Evolutionary conservation across 2,113 vertebrate genomes (phyloP), one percentile per base, ranked within the genome.

Genomic region (Dicentrarchus labrax): DNA sequence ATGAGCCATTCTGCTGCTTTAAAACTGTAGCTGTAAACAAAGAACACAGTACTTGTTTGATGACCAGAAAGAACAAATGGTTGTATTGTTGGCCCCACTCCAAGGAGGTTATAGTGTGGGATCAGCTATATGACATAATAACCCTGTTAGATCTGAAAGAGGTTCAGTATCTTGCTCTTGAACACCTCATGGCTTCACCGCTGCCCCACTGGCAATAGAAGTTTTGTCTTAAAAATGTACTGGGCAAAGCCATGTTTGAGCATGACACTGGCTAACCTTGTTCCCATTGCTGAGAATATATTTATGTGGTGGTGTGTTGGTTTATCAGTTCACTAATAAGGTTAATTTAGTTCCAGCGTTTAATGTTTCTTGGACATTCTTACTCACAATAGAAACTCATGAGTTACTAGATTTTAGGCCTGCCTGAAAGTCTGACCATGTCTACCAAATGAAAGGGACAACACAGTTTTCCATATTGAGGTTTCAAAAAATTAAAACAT

Each of bases 1-100:
- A 24, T 19, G 11, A 17, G 51, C 45, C 45, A 10, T 48, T 22
- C 1, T 47, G 57, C 41, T 56, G 4, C 22, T 47, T 61, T 19
- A 6, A 50, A 47, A 22, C 13, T 0, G 10, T 1, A 17, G 16
- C 19, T 10, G 9, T 84, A 47, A 78, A 73, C 69, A 61, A 0
- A 54, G 62, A 47, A 17, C 59, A 71, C 2, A 64, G 36, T 21
- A 38, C n/a, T 17, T 24, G n/a, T 41, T 72, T 78, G 17, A 72
- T 60, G 24, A 50, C 22, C 22, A 70, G 22, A 47, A 21, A 16
- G 19, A 66, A 59, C 21, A 51, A 43, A n/a, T 59, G 36, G 21
- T 65, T 38, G 11, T 65, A 10, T 48, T 39, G 45, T 51, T 72
- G 41, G 38, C 53, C 51, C 4, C 6, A 16, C 22, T 68, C 45